Evolutionary conservation across 2,113 vertebrate species (phyloP).

Genomic region (Podocnemis expansa): DNA sequence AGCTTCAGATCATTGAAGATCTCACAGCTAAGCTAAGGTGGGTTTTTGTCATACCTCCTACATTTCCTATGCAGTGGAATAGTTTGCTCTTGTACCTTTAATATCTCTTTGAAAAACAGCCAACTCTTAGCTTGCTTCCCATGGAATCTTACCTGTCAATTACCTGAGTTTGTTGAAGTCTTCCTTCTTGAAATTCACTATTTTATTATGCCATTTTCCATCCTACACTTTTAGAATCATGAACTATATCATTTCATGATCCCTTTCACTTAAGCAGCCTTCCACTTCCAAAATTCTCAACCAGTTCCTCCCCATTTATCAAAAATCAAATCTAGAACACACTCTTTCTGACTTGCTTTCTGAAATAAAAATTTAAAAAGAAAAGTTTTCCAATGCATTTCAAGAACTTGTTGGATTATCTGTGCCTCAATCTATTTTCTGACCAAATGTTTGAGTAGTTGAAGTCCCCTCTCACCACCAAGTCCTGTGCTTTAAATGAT

Average conservation of each 20-base stretch:
- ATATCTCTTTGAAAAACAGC: neutral
- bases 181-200: neutral
- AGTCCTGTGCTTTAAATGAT: neutral
- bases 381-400: neutral
- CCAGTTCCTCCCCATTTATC: neutral
- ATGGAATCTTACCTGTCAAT: neutral
- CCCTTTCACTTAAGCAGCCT: neutral
- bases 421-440: neutral
- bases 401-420: neutral
- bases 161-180: neutral
- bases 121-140: neutral
- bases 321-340: neutral
- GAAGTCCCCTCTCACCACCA: neutral
- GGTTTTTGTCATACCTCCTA: too few species aligned
- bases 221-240: neutral
- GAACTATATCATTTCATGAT: neutral
- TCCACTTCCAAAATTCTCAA: neutral
- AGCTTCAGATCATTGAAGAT: too few species aligned
- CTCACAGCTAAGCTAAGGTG: too few species aligned
- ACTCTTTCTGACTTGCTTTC: neutral
- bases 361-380: neutral
- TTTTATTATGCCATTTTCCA: neutral
- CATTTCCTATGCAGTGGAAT: too few species aligned
- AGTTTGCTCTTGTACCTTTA: neutral
- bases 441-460: neutral